phyloP scores from a whole-genome alignment of 2,113 vertebrate species.

The Leucosticte australis region DNA sequence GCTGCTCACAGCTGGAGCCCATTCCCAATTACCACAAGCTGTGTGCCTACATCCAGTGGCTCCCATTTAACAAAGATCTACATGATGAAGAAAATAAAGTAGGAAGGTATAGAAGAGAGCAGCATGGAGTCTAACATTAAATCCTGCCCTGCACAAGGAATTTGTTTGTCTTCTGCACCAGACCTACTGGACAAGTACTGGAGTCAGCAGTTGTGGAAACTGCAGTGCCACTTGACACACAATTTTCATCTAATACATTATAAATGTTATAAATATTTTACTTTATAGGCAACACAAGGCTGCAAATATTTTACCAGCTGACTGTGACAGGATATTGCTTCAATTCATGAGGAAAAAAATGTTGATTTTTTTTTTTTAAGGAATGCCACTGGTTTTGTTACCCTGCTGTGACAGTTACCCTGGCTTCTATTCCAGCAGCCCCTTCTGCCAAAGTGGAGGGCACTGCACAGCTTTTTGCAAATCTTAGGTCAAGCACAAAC shows the following conservation, averaged over 20 bases:
- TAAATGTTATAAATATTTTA: conserved; percentile 4
- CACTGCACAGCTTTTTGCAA: background rate
- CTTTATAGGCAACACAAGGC: background rate
- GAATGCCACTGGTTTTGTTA: background rate
- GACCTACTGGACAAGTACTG: background rate
- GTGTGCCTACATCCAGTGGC: background rate
- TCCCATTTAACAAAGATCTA: background rate
- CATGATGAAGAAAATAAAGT: background rate
- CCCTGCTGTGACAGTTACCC: background rate
- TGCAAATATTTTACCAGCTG: background rate
- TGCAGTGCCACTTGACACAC: background rate
- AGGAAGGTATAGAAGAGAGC: background rate
- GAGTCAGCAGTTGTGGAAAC: background rate
- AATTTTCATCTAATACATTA: background rate
- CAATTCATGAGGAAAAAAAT: background rate
- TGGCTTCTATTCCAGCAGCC: background rate
- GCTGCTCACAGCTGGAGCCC: background rate
- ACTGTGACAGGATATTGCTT: background rate
- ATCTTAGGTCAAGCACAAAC: background rate
- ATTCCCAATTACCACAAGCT: background rate
- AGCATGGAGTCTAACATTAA: background rate
- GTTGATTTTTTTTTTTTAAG: background rate
- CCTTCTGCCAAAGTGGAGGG: background rate
- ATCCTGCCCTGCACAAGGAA: background rate
- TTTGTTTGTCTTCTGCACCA: background rate